Evolutionary conservation across 1,140 invertebrate species (phyloP).

Genomic region (Thaumatotibia leucotreta): DNA sequence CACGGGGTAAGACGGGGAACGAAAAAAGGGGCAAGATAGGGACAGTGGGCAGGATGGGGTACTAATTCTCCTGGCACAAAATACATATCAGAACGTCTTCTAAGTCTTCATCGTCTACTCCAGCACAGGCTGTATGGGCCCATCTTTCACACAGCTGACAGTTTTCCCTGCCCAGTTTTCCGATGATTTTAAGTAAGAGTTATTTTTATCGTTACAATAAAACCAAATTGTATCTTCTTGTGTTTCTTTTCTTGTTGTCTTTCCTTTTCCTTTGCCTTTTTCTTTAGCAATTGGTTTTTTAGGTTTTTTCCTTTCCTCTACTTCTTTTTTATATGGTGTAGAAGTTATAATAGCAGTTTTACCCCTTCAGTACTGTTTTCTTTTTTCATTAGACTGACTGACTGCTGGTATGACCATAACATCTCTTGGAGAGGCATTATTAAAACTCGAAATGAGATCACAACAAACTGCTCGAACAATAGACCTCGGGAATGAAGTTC

Average conservation of each 20-base stretch:
- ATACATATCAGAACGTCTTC: constrained; percentile 20
- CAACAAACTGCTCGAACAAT: too few species aligned
- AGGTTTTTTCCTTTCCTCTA: constrained; percentile 29
- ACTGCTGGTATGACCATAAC: too few species aligned
- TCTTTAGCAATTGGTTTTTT: constrained; percentile 13
- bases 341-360: constrained; percentile 45
- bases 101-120: constrained; percentile 16
- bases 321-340: constrained; percentile 40
- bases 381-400: constrained; percentile 26
- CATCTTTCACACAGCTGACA: constrained; percentile 26
- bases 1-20: too few species aligned
- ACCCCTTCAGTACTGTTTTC: constrained; percentile 36
- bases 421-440: too few species aligned
- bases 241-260: neutral
- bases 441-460: too few species aligned
- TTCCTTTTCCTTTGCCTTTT: too few species aligned
- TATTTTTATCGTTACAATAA: constrained; percentile 18
- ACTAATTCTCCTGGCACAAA: too few species aligned
- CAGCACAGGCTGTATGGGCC: constrained; percentile 30
- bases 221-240: constrained; percentile 20
- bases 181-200: constrained; percentile 21
- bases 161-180: constrained; percentile 28
- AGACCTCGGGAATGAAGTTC: too few species aligned
- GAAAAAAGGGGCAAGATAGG: too few species aligned
- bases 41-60: too few species aligned